These are phyloP conservation scores for Acromyrmex charruanus DNA, from an alignment of 1,140 invertebrate species.

Conservation along the genomic window DNA sequence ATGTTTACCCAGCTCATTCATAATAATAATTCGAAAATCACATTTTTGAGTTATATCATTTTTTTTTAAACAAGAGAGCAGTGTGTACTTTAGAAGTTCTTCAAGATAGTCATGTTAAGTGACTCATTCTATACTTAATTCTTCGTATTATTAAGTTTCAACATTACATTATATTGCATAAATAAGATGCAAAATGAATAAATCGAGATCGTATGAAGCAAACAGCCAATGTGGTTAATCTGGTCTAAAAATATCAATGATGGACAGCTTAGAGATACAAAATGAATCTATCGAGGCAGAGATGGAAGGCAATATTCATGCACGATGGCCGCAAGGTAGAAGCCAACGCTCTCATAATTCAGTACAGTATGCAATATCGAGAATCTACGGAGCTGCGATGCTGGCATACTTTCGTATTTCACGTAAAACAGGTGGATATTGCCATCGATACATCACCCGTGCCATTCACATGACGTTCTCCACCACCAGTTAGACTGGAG, in stretches of 20 bases:
- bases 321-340: constrained; percentile 7
- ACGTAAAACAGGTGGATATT: constrained; percentile 72
- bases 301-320: constrained; percentile 54
- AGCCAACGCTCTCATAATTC: constrained; percentile 69
- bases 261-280: constrained; percentile 25
- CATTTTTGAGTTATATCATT: no score
- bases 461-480: background rate
- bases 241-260: constrained; percentile 51
- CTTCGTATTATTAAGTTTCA: background rate
- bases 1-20: no score
- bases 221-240: background rate
- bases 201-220: background rate
- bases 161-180: background rate
- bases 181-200: background rate
- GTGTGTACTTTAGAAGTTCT: background rate
- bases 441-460: constrained; percentile 65
- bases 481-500: background rate
- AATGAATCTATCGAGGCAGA: constrained; percentile 30
- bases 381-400: constrained; percentile 50
- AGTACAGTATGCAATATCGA: constrained; percentile 63
- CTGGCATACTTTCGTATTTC: constrained; percentile 70
- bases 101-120: background rate
- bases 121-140: background rate
- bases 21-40: no score
- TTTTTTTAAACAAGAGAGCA: no score